Percentiles rank a stretch among this genome's conserved stretches.
These are phyloP conservation scores for Eumacrocentrus americanus DNA, from an alignment of 2,888 invertebrate species.

Conservation along the genomic window DNA sequence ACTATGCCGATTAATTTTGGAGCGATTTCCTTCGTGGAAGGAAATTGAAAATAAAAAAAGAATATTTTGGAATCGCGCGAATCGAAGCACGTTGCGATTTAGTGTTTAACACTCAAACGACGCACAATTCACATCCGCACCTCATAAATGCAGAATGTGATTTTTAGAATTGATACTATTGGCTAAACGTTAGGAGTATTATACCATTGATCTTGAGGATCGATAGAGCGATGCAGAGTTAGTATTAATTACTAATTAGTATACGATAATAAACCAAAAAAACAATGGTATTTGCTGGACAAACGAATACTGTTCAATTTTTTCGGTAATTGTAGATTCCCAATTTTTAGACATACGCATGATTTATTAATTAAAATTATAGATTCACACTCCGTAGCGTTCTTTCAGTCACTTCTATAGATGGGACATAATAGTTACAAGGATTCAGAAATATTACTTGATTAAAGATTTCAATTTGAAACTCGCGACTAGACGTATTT, in stretches of 20 bases:
- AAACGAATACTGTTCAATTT: conserved; percentile 48
- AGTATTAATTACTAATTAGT: conserved; percentile 26
- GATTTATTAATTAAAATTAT: conserved; percentile 38
- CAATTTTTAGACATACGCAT: conserved; percentile 39
- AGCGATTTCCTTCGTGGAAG: conserved; percentile 10
- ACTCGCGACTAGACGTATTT: conserved; percentile 6
- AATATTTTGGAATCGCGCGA: conserved; percentile 19
- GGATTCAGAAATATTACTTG: conserved; percentile 1
- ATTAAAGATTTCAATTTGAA: conserved; percentile 3
- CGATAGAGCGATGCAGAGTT: conserved; percentile 10
- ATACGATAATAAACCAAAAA: conserved; percentile 16
- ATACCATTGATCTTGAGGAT: conserved; percentile 6
- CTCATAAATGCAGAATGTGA: conserved; percentile 48
- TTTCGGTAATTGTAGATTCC: conserved; percentile 44
- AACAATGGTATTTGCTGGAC: conserved; percentile 29
- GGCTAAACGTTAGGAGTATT: conserved; percentile 26
- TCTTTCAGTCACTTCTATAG: conserved; percentile 31
- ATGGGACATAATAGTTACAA: conserved; percentile 1
- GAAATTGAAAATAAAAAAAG: conserved; percentile 21
- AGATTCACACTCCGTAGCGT: conserved; percentile 47
- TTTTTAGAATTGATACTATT: conserved; percentile 38
- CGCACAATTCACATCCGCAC: conserved; percentile 60
- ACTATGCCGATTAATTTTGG: conserved; percentile 3
- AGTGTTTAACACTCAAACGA: conserved; percentile 50
- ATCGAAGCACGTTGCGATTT: conserved; percentile 24